These are phyloP conservation scores for Diloba caeruleocephala DNA, from an alignment of 2,888 invertebrate genomes.

Conservation along the genomic window DNA sequence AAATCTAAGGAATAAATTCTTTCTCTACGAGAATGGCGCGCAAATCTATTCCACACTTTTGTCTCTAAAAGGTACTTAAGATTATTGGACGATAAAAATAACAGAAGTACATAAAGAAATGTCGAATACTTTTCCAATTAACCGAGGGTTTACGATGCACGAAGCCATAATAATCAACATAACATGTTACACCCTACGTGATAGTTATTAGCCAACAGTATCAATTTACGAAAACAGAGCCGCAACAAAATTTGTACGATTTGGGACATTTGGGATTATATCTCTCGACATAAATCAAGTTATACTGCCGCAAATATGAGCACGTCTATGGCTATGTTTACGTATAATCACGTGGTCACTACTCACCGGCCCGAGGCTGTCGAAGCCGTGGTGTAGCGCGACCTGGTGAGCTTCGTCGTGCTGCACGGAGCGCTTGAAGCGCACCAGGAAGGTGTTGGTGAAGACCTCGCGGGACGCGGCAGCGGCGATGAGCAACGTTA, in stretches of 20 bases:
- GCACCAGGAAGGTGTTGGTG: slow-evolving; percentile 98
- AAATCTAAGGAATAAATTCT: background rate
- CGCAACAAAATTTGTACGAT: slow-evolving; percentile 45
- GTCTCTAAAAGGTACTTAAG: background rate
- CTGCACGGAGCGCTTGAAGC: slow-evolving; percentile 94
- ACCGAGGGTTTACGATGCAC: slow-evolving; percentile 1
- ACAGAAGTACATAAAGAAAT: slow-evolving; percentile 15
- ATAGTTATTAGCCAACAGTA: slow-evolving; percentile 12
- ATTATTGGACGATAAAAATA: slow-evolving; percentile 10
- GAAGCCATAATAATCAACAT: slow-evolving; percentile 30
- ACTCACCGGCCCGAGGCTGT: slow-evolving; percentile 98
- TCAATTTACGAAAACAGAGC: slow-evolving; percentile 45
- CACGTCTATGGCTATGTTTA: slow-evolving; percentile 75
- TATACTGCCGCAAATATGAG: slow-evolving; percentile 52
- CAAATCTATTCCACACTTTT: background rate
- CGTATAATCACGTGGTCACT: slow-evolving; percentile 80
- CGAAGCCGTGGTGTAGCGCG: slow-evolving; percentile 97
- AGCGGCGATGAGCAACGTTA: slow-evolving; percentile 78
- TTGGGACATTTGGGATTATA: slow-evolving; percentile 27
- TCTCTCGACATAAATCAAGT: slow-evolving; percentile 49
- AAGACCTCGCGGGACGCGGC: slow-evolving; percentile 92
- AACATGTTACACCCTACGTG: slow-evolving; percentile 10
- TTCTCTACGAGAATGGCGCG: slow-evolving; percentile 2
- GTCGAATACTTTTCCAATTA: slow-evolving; percentile 23
- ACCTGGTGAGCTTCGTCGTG: slow-evolving; percentile 94